A percentile compares a stretch with the other conserved stretches of the same genome.
Evolutionary conservation across 2,113 vertebrate species (phyloP).

Genomic region (Bungarus multicinctus): DNA sequence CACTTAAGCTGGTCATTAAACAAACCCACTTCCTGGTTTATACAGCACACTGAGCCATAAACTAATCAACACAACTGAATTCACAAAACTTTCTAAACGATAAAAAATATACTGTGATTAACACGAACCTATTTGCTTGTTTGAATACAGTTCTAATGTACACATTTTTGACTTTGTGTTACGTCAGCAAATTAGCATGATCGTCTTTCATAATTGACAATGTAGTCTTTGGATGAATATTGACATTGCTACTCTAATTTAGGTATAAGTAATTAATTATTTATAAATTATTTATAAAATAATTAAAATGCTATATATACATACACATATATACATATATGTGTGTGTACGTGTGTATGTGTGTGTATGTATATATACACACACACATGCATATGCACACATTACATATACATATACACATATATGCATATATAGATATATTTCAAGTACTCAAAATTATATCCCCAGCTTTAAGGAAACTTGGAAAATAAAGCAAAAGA

Average conservation of each 20-base stretch:
- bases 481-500: background rate
- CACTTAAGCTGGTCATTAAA: background rate
- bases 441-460: conserved; percentile 42
- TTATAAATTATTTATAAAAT: conserved; percentile 14
- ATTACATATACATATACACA: background rate
- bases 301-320: conserved; percentile 33
- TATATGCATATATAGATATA: background rate
- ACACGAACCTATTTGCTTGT: background rate
- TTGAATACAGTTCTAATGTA: conserved; percentile 9
- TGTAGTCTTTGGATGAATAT: conserved; percentile 39
- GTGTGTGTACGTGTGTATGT: background rate
- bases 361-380: background rate
- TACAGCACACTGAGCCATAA: background rate
- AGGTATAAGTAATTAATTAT: background rate
- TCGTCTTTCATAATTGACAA: conserved; percentile 40
- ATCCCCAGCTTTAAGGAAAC: conserved; percentile 47
- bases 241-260: conserved; percentile 38
- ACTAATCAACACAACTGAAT: background rate
- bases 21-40: background rate
- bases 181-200: conserved; percentile 23
- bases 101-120: background rate
- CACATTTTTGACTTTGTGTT: conserved; percentile 35
- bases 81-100: background rate
- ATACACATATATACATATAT: background rate
- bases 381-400: no score